These are phyloP conservation scores for Ianthella basta DNA, from an alignment of 37 sponge, comb jelly and placozoan genomes.

Conservation along the genomic window DNA sequence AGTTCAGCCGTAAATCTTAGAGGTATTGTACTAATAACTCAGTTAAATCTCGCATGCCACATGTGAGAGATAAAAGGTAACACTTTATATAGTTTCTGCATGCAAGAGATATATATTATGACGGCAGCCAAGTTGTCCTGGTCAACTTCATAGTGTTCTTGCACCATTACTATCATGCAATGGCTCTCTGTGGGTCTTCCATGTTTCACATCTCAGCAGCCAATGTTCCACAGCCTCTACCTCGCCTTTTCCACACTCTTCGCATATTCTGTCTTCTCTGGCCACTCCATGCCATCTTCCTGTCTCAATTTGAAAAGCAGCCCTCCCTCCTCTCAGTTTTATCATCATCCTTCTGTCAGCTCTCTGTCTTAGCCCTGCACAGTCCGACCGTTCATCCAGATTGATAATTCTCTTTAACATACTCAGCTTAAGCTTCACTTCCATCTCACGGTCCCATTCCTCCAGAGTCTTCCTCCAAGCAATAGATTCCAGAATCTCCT, in stretches of 20 bases:
- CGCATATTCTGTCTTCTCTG: background rate
- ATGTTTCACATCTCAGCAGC: background rate
- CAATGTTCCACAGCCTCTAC: constrained; percentile 1
- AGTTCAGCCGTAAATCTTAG: no score
- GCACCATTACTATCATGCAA: background rate
- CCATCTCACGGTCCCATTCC: constrained; percentile 29
- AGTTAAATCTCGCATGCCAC: no score
- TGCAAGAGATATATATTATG: no score
- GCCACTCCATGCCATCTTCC: constrained; percentile 13
- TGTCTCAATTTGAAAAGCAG: constrained; percentile 5
- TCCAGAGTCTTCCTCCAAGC: constrained; percentile 8
- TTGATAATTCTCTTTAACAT: background rate
- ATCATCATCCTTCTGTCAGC: background rate
- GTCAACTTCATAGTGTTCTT: no score
- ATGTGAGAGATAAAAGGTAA: no score
- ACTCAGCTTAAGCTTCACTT: background rate
- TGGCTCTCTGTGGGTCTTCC: background rate
- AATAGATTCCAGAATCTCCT: constrained; percentile 3
- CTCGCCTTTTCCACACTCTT: constrained; percentile 7
- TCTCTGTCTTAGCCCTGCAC: background rate
- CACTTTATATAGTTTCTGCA: no score
- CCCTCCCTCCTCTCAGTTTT: background rate
- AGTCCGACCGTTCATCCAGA: constrained; percentile 4
- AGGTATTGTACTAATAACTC: no score
- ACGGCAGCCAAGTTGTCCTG: no score